A percentile compares a stretch with the other conserved stretches of the same genome.
phyloP scores from a whole-genome alignment of 2,888 invertebrate genomes.

The Lampropteryx suffumata region DNA sequence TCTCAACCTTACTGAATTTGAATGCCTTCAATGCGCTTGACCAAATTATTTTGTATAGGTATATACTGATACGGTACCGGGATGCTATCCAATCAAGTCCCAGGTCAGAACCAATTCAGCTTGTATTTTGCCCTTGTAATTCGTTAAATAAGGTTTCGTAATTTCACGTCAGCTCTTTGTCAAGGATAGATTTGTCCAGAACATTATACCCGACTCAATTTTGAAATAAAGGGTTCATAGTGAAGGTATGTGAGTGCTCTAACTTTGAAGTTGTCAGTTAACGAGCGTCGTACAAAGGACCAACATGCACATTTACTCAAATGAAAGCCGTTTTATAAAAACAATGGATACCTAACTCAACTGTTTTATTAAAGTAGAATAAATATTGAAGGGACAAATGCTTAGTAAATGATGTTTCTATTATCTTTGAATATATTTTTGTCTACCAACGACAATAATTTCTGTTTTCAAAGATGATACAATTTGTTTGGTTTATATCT shows the following conservation, averaged over 20 bases:
- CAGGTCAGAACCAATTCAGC: no score
- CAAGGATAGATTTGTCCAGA: constrained; percentile 3
- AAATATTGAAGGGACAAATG: not conserved
- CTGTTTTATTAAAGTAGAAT: constrained; percentile 2
- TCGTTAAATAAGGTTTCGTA: not conserved
- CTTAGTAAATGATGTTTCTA: no score
- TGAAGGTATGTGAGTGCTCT: constrained; percentile 33
- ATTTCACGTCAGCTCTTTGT: not conserved
- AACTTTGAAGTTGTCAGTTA: constrained; percentile 56
- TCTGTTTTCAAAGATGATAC: not conserved
- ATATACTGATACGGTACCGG: not conserved
- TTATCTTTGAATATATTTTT: no score
- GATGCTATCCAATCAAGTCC: not conserved
- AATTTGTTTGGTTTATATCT: not conserved
- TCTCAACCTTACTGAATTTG: no score
- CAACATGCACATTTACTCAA: constrained; percentile 45
- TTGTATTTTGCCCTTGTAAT: no score
- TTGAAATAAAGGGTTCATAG: constrained; percentile 31
- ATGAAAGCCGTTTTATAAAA: constrained; percentile 11
- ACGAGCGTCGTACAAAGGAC: constrained; percentile 56
- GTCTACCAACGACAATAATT: no score
- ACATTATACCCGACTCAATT: not conserved
- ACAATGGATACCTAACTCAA: constrained; percentile 1
- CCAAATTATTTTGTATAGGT: no score
- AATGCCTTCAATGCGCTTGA: no score